phyloP scores from a whole-genome alignment of 2,888 invertebrate species.

The Morpho helenor region DNA sequence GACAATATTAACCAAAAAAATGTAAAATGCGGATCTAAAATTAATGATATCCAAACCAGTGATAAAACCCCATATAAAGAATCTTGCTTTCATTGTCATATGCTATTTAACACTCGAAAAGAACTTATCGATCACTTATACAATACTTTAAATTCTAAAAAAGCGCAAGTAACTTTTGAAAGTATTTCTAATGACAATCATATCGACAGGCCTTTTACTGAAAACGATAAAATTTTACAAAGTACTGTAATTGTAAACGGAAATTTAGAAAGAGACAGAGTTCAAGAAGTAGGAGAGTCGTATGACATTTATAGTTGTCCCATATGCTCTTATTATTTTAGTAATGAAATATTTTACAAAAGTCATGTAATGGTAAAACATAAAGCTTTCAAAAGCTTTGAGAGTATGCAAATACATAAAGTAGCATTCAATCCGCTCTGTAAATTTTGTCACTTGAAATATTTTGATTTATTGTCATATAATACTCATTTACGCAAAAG shows the following conservation, averaged over 20 bases:
- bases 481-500: constrained; percentile 34
- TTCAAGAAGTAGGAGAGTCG: constrained; percentile 1
- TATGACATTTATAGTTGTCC: constrained; percentile 17
- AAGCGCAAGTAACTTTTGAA: background rate
- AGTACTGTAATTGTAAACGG: background rate
- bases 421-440: constrained; percentile 40
- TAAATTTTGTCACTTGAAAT: constrained; percentile 36
- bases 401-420: constrained; percentile 24
- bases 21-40: background rate
- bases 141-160: constrained; percentile 38
- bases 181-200: background rate
- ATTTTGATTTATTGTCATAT: constrained; percentile 25
- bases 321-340: constrained; percentile 23
- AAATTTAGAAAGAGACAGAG: constrained; percentile 2
- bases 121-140: constrained; percentile 58
- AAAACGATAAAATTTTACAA: constrained; percentile 1
- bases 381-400: constrained; percentile 5
- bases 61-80: constrained; percentile 7
- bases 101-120: constrained; percentile 41
- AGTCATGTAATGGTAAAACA: constrained; percentile 21
- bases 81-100: constrained; percentile 52
- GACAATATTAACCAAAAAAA: background rate
- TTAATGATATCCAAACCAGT: constrained; percentile 18
- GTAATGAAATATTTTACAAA: constrained; percentile 14
- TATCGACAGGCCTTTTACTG: background rate